These are phyloP conservation scores for Parazoanthus swiftii DNA, from an alignment of 92 coral and sea anemone species.

Conservation along the genomic window DNA sequence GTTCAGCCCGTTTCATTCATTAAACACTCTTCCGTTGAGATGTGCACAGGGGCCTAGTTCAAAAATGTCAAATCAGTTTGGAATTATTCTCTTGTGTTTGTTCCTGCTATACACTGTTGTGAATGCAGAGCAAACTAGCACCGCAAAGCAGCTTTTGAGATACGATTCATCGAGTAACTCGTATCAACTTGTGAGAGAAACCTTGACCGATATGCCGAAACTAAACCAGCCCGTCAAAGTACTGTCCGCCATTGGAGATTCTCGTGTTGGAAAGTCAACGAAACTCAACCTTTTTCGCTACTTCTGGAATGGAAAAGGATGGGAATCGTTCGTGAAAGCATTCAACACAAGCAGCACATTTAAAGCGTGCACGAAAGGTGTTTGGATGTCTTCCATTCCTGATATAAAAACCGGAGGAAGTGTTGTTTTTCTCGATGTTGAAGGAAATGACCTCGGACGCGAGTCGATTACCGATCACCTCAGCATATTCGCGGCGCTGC, in stretches of 20 bases:
- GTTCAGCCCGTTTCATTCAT: too few relatives aligned
- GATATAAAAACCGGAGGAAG: slow-evolving; percentile 40
- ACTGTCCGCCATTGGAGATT: slow-evolving; percentile 67
- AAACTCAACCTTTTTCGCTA: slow-evolving; percentile 62
- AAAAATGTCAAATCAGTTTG: not conserved
- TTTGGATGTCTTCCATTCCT: slow-evolving; percentile 57
- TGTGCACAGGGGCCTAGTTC: too few relatives aligned
- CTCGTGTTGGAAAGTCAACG: slow-evolving; percentile 79
- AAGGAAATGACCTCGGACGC: slow-evolving; percentile 57
- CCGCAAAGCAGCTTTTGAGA: slow-evolving; percentile 41
- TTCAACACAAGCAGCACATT: slow-evolving; percentile 62
- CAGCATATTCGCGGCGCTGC: slow-evolving; percentile 60
- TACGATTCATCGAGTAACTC: slow-evolving; percentile 19
- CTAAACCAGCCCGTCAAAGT: slow-evolving; percentile 48
- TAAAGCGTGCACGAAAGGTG: slow-evolving; percentile 59
- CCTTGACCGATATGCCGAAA: slow-evolving; percentile 33
- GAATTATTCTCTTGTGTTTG: not conserved
- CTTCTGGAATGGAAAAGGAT: slow-evolving; percentile 36
- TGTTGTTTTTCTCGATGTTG: slow-evolving; percentile 61
- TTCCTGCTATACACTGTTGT: not conserved
- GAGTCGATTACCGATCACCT: slow-evolving; percentile 49
- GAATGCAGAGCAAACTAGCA: not conserved
- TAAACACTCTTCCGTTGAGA: too few relatives aligned
- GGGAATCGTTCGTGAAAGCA: slow-evolving; percentile 41
- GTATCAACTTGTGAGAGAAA: slow-evolving; percentile 25